These are phyloP conservation scores for Polyergus mexicanus DNA, from an alignment of 1,140 invertebrate species.

Conservation along the genomic window DNA sequence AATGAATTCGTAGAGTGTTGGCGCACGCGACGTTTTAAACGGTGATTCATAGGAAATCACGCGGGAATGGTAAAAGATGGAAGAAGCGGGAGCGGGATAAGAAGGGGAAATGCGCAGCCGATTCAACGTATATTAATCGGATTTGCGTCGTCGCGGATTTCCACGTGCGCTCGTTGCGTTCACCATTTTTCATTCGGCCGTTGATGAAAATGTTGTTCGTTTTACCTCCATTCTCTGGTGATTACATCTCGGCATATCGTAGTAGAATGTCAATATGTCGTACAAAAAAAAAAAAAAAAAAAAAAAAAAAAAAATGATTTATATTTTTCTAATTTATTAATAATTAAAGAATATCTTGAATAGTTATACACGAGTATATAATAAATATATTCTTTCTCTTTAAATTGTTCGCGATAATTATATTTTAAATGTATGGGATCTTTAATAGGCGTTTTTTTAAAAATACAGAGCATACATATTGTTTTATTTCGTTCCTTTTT, in stretches of 20 bases:
- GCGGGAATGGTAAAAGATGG: conserved; percentile 4
- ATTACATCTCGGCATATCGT: conserved; percentile 18
- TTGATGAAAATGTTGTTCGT: conserved; percentile 39
- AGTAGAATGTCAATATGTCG: conserved; percentile 22
- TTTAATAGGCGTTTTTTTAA: not conserved
- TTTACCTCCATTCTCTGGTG: conserved; percentile 49
- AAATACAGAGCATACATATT: not conserved
- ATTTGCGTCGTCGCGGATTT: conserved; percentile 64
- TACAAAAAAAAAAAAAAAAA: conserved; percentile 23
- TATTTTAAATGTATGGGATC: not conserved
- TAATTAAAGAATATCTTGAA: not conserved
- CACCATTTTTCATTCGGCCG: conserved; percentile 48
- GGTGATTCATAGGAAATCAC: conserved; percentile 76
- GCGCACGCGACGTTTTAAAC: conserved; percentile 75
- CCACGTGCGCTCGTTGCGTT: conserved; percentile 14
- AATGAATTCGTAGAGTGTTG: conserved; percentile 77
- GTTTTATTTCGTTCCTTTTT: conserved; percentile 4
- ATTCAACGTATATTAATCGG: conserved; percentile 77
- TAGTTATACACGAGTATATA: not conserved
- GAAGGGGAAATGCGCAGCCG: conserved; percentile 69
- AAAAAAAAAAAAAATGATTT: not conserved
- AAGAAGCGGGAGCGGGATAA: conserved; percentile 51
- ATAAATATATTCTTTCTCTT: conserved; percentile 4
- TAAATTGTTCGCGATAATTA: not conserved
- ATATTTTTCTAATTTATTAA: conserved; percentile 23